Evolutionary conservation across 2,113 vertebrate species (phyloP), one percentile per base, ranked within the genome.

Genomic region (Corythornis vintsioides): DNA sequence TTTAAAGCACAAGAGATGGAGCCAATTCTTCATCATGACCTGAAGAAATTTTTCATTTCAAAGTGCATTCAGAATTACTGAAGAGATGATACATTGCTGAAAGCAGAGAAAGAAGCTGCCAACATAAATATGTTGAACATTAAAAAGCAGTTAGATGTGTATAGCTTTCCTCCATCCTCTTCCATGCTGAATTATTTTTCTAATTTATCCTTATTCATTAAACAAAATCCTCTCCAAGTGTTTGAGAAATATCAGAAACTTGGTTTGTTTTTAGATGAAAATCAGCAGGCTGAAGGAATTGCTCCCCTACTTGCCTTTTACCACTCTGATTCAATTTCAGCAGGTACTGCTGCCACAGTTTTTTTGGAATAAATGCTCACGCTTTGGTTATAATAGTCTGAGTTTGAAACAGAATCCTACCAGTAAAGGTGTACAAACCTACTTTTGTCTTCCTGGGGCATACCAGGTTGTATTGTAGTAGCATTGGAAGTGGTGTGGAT

Each of bases 401-500:
- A 3, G 10, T 71, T 85, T 79, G 55, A 75, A 87, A 40, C 3
- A 57, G 47, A 79, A 26, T 74, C 13, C 13, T 65, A 5, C n/a
- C 7, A 3, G 5, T 63, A 28, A 38, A 79, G 19, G 13, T 64
- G 13, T 60, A 11, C 25, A 60, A 45, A 75, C 8, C 6, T 71
- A 6, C 10, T 26, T 26, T 4, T 28, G 35, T 9, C 29, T 40
- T 82, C 33, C 25, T 18, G 7, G 11, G 10, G 4, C 7, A 6
- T 71, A 40, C 18, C 24, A 81, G 22, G 13, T 53, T 43, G 25
- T 28, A 19, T 3, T 77, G 47, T 29, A 6, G 18, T 65, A 69
- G 24, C 28, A 60, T 43, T 1, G 1, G 25, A 50, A 19, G 9
- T 60, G 7, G 13, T 1, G 2, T 35, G 18, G 31, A 3, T 79